A percentile compares a stretch with the other conserved stretches of the same genome.
phyloP scores from a whole-genome alignment of 1,140 invertebrate genomes.

The Rhopalosiphum maidis region DNA sequence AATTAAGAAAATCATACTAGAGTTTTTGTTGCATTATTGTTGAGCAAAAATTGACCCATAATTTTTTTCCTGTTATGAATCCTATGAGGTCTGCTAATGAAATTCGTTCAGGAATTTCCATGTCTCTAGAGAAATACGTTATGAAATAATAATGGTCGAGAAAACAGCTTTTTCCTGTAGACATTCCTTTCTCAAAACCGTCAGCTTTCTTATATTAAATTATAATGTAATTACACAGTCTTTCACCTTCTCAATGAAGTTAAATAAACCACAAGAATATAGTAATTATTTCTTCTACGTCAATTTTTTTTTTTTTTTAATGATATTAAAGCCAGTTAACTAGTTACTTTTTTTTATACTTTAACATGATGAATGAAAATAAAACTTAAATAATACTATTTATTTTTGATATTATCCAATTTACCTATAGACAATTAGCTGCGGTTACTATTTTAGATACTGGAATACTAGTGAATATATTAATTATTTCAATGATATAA shows the following conservation, averaged over 20 bases:
- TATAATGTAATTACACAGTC: background rate
- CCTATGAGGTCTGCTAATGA: background rate
- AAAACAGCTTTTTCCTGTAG: constrained; percentile 2
- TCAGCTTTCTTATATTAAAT: constrained; percentile 25
- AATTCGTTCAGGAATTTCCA: constrained; percentile 26
- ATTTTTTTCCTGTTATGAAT: background rate
- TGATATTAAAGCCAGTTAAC: background rate
- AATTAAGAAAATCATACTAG: background rate
- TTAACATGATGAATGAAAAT: background rate
- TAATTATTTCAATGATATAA: too few species aligned
- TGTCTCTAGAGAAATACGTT: constrained; percentile 21
- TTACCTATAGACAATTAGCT: too few species aligned
- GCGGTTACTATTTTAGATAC: too few species aligned
- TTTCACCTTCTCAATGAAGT: constrained; percentile 12
- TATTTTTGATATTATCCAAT: background rate
- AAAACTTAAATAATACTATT: background rate
- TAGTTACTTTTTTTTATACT: background rate
- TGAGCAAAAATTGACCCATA: background rate
- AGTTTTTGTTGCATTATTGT: background rate
- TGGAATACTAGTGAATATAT: too few species aligned
- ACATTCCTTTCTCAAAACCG: background rate
- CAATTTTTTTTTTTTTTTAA: background rate
- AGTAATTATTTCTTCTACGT: background rate
- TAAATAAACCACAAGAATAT: background rate
- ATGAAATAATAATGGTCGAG: constrained; percentile 37